Base-by-base conservation (phyloP, 2,797 vertebrate species). In the Myripristis jacobus region DNA sequence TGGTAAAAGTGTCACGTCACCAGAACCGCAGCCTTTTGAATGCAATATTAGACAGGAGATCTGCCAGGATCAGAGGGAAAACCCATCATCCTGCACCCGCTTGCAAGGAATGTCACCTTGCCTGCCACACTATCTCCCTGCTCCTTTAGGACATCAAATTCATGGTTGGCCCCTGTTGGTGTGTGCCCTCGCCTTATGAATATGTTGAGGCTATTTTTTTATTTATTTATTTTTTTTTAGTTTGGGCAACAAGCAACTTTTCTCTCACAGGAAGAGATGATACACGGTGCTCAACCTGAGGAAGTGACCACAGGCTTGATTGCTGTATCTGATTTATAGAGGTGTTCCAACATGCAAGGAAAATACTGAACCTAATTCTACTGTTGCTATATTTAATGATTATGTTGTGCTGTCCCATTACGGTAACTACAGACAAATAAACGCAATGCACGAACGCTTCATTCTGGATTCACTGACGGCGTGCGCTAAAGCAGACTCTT, bases 41-140 rank as follows among this genome's bases (percentile, higher is more conserved):
- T 50, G 31, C 48, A 19, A 36, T 57, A 41, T 29, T 16, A 31
- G 29, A 31, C 25, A 48, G 47, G 47, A 57, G 46, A 79, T 81
- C 68, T 70, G 61, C 60, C 38, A 50, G 66, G 73, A 85, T 89
- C 72, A 80, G 36, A 62, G 53, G 76, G 72, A 81, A 86, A 88
- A 61, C 75, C 73, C 59, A 70, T 82, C 75, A 79, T 60, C 60
- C 71, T 65, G 46, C 34, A 61, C 76, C 81, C 72, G 66, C 65
- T 76, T 65, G 63, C 69, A 70, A 88, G 84, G 73, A 85, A 85
- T 80, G 78, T 82, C 82, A 86, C 55, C 70, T 76, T 75, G 52
- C 68, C 48, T 44, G 1, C 73, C 63, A 87, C 48, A 68, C 65
- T 59, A 27, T 79, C 77, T 75, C 60, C 38, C 54, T 34, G 55